phyloP scores from a whole-genome alignment of 2,888 invertebrate species.

The Melangyna quadrimaculata region DNA sequence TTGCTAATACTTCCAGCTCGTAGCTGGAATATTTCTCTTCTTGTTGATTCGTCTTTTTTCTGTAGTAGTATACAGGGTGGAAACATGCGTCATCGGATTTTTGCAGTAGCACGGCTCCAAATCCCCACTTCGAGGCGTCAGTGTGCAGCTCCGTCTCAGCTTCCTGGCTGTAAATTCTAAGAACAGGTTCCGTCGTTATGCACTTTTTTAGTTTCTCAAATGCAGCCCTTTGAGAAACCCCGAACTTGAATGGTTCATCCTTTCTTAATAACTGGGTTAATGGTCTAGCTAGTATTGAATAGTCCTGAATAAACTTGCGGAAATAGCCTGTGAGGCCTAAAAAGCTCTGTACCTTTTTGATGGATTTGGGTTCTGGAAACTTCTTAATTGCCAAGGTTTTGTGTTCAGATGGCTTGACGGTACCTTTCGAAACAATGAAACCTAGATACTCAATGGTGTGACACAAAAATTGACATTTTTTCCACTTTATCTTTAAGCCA shows the following conservation, averaged over 20 bases:
- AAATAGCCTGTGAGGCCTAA: background rate
- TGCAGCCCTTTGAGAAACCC: slow-evolving; percentile 55
- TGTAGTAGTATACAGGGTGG: background rate
- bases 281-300: background rate
- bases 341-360: background rate
- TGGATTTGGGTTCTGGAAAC: background rate
- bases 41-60: background rate
- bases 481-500: no score
- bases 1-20: slow-evolving; percentile 20
- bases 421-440: background rate
- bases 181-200: slow-evolving; percentile 61
- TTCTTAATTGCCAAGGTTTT: background rate
- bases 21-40: background rate
- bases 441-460: background rate
- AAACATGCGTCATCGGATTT: background rate
- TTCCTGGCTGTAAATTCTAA: slow-evolving; percentile 21
- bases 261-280: background rate
- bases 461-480: background rate
- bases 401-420: background rate
- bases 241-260: background rate
- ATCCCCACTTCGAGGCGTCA: background rate
- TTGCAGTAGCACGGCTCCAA: slow-evolving; percentile 8
- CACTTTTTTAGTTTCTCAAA: slow-evolving; percentile 70
- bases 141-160: slow-evolving; percentile 40
- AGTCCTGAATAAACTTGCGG: background rate